phyloP scores from a whole-genome alignment of 2,797 vertebrate species.

The Tenualosa ilisha region DNA sequence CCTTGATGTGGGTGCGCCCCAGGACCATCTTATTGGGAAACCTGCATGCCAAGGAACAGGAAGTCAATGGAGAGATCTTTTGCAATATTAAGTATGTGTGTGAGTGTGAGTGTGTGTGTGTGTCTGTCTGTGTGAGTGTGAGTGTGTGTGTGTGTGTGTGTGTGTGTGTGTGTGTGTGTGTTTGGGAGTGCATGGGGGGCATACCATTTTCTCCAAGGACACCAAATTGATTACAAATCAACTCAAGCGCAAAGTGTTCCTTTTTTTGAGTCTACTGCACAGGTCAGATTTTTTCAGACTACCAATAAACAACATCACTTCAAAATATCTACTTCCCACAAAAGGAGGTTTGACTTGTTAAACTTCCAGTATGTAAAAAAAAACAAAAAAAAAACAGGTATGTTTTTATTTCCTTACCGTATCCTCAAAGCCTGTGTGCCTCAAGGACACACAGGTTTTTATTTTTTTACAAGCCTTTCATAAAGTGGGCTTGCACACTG shows the following conservation, averaged over 20 bases:
- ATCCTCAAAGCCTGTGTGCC: too few relatives aligned
- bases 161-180: background rate
- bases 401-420: too few relatives aligned
- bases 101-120: conserved; percentile 3
- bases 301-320: background rate
- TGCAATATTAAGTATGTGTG: background rate
- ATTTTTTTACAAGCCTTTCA: too few relatives aligned
- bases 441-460: too few relatives aligned
- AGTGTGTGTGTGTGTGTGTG: background rate
- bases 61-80: background rate
- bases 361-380: too few relatives aligned
- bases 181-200: too few relatives aligned
- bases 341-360: too few relatives aligned
- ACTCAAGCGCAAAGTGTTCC: background rate
- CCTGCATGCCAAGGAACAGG: conserved; percentile 62
- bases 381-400: too few relatives aligned
- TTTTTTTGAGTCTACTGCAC: background rate
- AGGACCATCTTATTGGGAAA: conserved; percentile 96
- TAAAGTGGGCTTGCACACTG: too few relatives aligned
- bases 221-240: background rate
- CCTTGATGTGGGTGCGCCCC: conserved; percentile 96
- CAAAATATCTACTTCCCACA: too few relatives aligned
- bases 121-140: too few relatives aligned
- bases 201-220: background rate
- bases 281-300: background rate